phyloP scores from a whole-genome alignment of 2,888 invertebrate genomes.

The Campoletis raptor region DNA sequence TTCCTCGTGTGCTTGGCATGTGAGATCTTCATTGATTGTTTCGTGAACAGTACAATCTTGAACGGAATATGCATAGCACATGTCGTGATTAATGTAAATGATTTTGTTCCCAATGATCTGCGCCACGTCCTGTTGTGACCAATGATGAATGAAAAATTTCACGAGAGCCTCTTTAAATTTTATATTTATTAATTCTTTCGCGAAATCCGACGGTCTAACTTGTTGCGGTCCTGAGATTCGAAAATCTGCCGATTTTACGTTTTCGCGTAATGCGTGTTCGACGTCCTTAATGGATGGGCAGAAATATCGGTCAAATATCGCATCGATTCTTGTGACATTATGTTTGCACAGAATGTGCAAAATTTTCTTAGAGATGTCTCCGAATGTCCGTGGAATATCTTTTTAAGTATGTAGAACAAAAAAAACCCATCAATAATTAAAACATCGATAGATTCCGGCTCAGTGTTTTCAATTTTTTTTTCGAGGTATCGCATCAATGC shows the following conservation, averaged over 20 bases:
- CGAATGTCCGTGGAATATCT: conserved; percentile 77
- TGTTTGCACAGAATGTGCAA: conserved; percentile 70
- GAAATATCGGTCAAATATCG: conserved; percentile 64
- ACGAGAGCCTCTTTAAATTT: conserved; percentile 67
- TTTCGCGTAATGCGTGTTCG: conserved; percentile 55
- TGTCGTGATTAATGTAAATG: conserved; percentile 71
- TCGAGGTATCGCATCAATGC: conserved; percentile 69
- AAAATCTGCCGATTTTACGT: conserved; percentile 27
- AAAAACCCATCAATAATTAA: conserved; percentile 79
- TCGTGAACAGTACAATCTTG: conserved; percentile 58
- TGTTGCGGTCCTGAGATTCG: conserved; percentile 60
- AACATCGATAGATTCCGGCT: conserved; percentile 67
- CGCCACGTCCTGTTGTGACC: neutral
- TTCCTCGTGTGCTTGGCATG: conserved; percentile 69
- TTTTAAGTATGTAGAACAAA: conserved; percentile 75
- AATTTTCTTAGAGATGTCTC: conserved; percentile 75
- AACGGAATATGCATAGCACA: conserved; percentile 68
- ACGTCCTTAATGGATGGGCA: conserved; percentile 63
- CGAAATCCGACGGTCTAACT: conserved; percentile 55
- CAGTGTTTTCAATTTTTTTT: conserved; percentile 39
- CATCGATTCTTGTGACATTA: conserved; percentile 52
- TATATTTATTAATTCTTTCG: conserved; percentile 58
- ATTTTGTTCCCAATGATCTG: conserved; percentile 72
- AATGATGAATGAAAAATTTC: conserved; percentile 54
- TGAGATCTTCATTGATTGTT: conserved; percentile 51